Conservation (phyloP, 2,113 vertebrate genomes). For the Chaetops frenatus region DNA sequence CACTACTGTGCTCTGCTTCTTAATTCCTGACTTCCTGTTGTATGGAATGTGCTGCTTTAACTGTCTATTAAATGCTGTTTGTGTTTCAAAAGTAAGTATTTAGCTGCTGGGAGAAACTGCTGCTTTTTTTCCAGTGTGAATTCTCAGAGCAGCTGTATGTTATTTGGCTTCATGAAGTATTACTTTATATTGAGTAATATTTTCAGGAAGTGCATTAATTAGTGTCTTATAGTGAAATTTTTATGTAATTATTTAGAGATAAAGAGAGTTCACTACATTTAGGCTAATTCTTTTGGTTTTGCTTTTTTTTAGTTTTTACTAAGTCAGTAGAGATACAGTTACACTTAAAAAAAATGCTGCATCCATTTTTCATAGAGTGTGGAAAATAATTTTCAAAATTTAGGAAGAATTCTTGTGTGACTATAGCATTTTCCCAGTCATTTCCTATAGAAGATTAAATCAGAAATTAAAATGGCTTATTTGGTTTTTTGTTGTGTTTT, state of each 20-base stretch:
- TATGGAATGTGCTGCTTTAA: background rate
- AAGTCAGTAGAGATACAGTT: background rate
- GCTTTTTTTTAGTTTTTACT: background rate
- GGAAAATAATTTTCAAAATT: background rate
- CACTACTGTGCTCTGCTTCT: background rate
- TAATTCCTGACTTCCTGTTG: background rate
- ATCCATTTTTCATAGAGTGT: background rate
- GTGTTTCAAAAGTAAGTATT: background rate
- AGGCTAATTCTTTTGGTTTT: background rate
- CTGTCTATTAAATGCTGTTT: background rate
- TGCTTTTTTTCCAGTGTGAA: background rate
- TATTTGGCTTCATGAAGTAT: background rate
- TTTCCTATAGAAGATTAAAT: background rate
- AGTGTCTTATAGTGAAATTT: background rate
- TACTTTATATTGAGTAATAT: background rate
- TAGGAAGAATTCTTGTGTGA: background rate
- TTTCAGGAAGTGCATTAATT: background rate
- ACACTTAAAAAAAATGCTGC: background rate
- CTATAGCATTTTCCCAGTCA: background rate
- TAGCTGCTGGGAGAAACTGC: background rate
- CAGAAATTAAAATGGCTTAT: background rate
- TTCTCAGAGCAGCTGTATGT: background rate
- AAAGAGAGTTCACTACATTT: background rate
- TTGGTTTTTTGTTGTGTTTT: background rate
- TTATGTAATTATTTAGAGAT: background rate